Evolutionary conservation across 2,113 vertebrate species (phyloP).

Genomic region (Fregetta grallaria): DNA sequence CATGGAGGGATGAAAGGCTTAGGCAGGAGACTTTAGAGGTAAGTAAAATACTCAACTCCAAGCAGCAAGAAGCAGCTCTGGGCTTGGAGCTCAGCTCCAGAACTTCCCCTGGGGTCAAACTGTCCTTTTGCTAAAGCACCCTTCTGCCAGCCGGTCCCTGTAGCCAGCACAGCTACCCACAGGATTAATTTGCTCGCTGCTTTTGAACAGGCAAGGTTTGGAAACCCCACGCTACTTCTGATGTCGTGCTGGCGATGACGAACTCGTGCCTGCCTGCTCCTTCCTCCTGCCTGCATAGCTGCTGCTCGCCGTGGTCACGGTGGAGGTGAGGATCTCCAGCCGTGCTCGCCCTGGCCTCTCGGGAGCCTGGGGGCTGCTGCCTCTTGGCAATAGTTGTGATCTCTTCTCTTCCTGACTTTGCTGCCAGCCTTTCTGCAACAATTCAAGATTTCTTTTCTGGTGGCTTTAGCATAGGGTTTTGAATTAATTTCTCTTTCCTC

Average conservation of each 20-base stretch:
- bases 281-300: not conserved
- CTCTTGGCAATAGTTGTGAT: accelerated
- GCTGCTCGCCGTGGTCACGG: not conserved
- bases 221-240: not conserved
- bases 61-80: not conserved
- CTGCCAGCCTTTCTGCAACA: not conserved
- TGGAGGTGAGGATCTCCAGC: not conserved
- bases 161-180: not conserved
- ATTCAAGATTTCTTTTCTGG: not conserved
- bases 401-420: not conserved
- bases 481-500: not conserved
- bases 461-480: not conserved
- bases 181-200: not conserved
- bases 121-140: not conserved
- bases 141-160: not conserved
- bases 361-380: not conserved
- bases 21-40: not conserved
- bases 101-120: not conserved
- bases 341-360: not conserved
- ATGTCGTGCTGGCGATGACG: accelerated
- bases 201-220: not conserved
- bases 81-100: not conserved
- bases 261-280: not conserved
- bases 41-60: not conserved
- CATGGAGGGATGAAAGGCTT: not conserved